A percentile compares a stretch with the other conserved stretches of the same genome.
phyloP scores from a whole-genome alignment of 2,888 invertebrate species.

The Tetanocera ferruginea region DNA sequence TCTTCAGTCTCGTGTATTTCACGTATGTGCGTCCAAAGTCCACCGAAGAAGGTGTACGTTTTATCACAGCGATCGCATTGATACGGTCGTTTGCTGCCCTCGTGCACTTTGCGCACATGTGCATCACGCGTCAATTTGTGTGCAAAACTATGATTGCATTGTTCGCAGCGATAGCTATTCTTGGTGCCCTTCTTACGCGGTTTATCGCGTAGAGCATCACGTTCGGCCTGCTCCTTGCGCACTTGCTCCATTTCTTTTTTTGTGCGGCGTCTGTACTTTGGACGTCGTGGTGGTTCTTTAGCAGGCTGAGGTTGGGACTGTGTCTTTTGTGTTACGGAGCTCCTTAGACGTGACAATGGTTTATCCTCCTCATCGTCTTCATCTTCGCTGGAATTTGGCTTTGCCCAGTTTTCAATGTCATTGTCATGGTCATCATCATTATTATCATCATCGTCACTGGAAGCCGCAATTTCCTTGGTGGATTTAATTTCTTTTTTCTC shows the following conservation, averaged over 20 bases:
- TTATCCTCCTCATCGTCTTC: conserved; percentile 29
- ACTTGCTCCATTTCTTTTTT: conserved; percentile 43
- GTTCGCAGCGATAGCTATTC: conserved; percentile 56
- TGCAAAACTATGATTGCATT: conserved; percentile 60
- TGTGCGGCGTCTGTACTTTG: conserved; percentile 34
- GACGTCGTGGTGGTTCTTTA: not conserved
- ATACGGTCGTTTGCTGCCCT: conserved; percentile 61
- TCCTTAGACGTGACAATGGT: conserved; percentile 20
- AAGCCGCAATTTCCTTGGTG: not conserved
- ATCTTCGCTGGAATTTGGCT: not conserved
- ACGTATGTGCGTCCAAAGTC: conserved; percentile 63
- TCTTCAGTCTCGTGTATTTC: conserved; percentile 58
- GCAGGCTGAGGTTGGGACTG: not conserved
- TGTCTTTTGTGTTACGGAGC: not conserved
- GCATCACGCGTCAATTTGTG: conserved; percentile 60
- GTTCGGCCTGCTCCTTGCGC: conserved; percentile 32
- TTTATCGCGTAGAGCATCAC: conserved; percentile 14
- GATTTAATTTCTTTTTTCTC: conserved; percentile 4
- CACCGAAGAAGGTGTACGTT: conserved; percentile 62
- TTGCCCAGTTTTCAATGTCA: conserved; percentile 37
- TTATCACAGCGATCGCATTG: conserved; percentile 64
- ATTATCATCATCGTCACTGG: conserved; percentile 21
- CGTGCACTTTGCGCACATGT: conserved; percentile 62
- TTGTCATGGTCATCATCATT: conserved; percentile 21
- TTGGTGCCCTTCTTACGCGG: conserved; percentile 52